Evolutionary conservation across 2,113 vertebrate genomes (phyloP), one percentile per base, ranked within the genome.

Genomic region (Orthonyx spaldingii): DNA sequence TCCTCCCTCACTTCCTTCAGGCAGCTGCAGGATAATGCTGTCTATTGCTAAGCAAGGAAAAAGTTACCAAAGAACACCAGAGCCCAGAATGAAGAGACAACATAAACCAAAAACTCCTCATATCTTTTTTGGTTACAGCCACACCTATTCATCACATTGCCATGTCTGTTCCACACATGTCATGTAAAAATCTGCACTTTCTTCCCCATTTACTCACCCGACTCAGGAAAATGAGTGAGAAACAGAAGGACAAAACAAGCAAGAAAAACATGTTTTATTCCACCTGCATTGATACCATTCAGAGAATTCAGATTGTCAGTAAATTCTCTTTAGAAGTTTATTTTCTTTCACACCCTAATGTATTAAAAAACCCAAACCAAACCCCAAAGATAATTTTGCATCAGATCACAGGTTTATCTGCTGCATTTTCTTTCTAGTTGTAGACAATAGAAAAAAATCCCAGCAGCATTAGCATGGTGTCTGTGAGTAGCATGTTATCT

Each of bases 21-120:
- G 82, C 92, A 97, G 85, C 87, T 96, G 83, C 88, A 97, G 56
- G 61, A 96, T 26, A 83, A 68, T 53, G 15, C 53, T 82, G 56
- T n/a, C 72, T 93, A 76, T 46, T 89, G 72, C 82, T 95, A 64
- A 95, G 93, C 37, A 85, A 77, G 52, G 14, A 80, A 83, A 85
- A 96, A 94, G 79, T 65, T 64, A 69, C 32, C 53, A 66, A 68
- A 64, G 50, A 91, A 96, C 84, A 82, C 3, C 10, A 66, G 55
- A 95, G 69, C 35, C 50, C 74, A 91, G 61, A 91, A 53, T 22
- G 79, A 82, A 39, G 27, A 59, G 12, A 23, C 35, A 94, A 90
- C 1, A 1, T 44, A 84, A 87, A 87, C 14, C 9, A 74, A 72
- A 79, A 77, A 33, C 13, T 46, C 7, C 35, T 21, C 12, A 15